Evolutionary conservation across 2,797 vertebrate genomes (phyloP), one percentile per base, ranked within the genome.

Genomic region (Hemibagrus guttatus): DNA sequence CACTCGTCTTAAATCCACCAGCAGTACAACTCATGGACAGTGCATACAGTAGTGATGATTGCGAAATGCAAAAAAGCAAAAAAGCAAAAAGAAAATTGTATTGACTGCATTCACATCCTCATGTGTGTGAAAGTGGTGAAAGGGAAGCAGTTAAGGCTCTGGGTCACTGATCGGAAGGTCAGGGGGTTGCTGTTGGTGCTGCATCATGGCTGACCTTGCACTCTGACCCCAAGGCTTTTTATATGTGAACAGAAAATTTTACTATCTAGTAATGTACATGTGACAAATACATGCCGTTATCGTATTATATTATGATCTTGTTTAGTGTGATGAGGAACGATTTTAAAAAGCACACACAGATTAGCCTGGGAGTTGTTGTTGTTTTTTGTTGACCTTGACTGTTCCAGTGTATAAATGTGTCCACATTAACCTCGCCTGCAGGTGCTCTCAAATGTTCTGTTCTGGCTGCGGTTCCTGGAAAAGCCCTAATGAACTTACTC

Each of bases 401-500:
- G 79, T 49, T 81, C 59, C 59, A 3, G 59, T n/a, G 16, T 82
- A 66, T 66, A 31, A 66, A 52, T 31, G 61, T 66, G 80, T 71
- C 81, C 61, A 64, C 59, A 66, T 66, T 46, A 66, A 46, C 61
- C 39, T 52, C 39, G 14, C 61, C 80, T 82, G 80, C 61, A 82
- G 80, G 39, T 31, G 58, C 23, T 83, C 81, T 54, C 63, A 56
- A 26, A 58, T 39, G 63, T 39, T 56, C 46, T 71, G 64, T 56
- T 71, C 64, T 83, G 64, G 63, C 28, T 39, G 42, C 23, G 19
- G 21, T 71, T 58, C 52, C 49, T 35, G 66, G 28, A 71, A 83
- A 39, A 83, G 28, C 66, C 49, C 49, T 83, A 83, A 83, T 69
- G 64, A 83, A 83, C 49, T 83, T 83, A 39, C 49, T 69, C 64